Evolutionary conservation across 2,113 vertebrate genomes (phyloP).

Genomic region (Varanus salvator): DNA sequence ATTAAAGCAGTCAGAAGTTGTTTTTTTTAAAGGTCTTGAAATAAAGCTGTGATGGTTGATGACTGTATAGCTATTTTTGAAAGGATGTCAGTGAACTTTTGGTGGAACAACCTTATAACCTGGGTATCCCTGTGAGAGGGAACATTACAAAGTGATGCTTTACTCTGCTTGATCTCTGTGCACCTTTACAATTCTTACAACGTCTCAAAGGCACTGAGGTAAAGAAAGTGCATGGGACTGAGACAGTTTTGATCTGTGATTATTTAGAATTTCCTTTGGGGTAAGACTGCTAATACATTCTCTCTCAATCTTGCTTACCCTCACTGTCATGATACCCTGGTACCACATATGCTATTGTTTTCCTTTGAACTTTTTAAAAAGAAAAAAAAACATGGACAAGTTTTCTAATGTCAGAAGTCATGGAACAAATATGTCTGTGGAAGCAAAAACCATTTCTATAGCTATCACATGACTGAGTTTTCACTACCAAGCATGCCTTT

Average conservation of each 20-base stretch:
- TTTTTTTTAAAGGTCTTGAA: background rate
- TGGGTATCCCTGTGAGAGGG: constrained; percentile 33
- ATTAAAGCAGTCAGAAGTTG: background rate
- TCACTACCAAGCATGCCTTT: background rate
- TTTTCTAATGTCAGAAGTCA: constrained; percentile 53
- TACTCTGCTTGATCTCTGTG: constrained; percentile 56
- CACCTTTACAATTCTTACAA: constrained; percentile 41
- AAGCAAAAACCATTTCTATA: constrained; percentile 22
- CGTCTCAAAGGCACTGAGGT: constrained; percentile 40
- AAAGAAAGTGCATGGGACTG: constrained; percentile 32
- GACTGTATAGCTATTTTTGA: background rate
- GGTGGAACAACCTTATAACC: constrained; percentile 49
- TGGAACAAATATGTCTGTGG: constrained; percentile 44
- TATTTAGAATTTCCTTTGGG: constrained; percentile 61
- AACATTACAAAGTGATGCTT: constrained; percentile 59
- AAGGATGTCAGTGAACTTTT: constrained; percentile 42
- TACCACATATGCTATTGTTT: background rate
- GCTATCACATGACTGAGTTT: background rate
- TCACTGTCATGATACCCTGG: background rate
- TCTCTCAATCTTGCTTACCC: background rate
- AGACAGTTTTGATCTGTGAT: constrained; percentile 59
- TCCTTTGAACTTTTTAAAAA: background rate
- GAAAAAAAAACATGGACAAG: constrained; percentile 9
- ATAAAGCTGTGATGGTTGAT: accelerated
- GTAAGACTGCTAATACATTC: constrained; percentile 49